Percentiles rank a stretch among this genome's conserved stretches.
Evolutionary conservation across 2,113 vertebrate species (phyloP).

Genomic region (Eudyptes chrysolophus): DNA sequence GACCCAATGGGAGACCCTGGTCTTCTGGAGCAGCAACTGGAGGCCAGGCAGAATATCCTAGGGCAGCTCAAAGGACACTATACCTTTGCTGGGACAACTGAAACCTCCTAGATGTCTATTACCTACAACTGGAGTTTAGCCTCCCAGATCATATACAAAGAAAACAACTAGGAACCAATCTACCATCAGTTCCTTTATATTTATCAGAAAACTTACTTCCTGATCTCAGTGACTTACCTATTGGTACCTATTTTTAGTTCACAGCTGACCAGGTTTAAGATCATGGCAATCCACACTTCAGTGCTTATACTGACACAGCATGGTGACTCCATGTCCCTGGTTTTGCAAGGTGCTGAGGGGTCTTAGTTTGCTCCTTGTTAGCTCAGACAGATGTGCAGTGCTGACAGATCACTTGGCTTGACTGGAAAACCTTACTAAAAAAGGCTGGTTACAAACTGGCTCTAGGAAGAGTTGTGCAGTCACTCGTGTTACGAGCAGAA

Average conservation of each 20-base stretch:
- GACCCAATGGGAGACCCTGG: neutral
- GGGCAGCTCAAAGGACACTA: neutral
- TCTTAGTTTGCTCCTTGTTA: neutral
- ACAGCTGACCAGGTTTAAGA: neutral
- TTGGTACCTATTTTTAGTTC: neutral
- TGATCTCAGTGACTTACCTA: neutral
- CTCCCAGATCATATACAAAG: neutral
- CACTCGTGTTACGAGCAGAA: neutral
- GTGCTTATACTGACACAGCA: neutral
- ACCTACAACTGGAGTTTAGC: neutral
- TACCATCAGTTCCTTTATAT: neutral
- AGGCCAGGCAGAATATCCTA: neutral
- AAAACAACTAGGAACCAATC: neutral
- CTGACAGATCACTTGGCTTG: neutral
- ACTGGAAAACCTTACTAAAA: neutral
- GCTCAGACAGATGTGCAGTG: neutral
- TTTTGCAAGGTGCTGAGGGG: neutral
- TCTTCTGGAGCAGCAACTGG: neutral
- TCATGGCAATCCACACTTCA: neutral
- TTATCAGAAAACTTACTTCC: neutral
- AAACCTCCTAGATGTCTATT: neutral
- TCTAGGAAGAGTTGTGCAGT: neutral
- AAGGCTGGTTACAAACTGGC: neutral
- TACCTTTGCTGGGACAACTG: neutral
- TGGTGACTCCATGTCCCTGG: neutral